Evolutionary conservation across 1,140 invertebrate species (phyloP).

Genomic region (Scylla paramamosain): DNA sequence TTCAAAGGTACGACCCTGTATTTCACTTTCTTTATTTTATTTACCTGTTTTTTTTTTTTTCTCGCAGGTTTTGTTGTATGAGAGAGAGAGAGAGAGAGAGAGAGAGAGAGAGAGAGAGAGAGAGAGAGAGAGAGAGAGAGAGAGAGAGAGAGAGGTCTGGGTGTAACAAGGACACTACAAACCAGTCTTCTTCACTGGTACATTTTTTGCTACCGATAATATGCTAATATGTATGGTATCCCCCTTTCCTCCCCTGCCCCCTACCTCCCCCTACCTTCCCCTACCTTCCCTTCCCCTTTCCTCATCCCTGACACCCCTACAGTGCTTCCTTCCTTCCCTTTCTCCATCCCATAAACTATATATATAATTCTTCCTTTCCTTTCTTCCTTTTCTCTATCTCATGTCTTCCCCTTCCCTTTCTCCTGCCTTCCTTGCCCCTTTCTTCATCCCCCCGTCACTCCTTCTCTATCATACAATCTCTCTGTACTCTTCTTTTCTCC

Average conservation of each 20-base stretch:
- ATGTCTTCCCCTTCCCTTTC: neutral
- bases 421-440: neutral
- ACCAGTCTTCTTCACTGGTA: neutral
- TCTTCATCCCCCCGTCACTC: neutral
- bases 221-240: conserved; percentile 15
- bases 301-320: too few species aligned
- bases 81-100: conserved; percentile 53
- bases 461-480: neutral
- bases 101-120: neutral
- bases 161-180: neutral
- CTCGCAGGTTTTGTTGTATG: too few species aligned
- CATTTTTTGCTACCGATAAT: conserved; percentile 3
- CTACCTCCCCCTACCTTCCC: neutral
- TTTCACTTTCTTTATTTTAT: neutral
- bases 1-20: neutral
- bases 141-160: neutral
- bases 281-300: neutral
- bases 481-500: too few species aligned
- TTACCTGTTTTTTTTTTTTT: neutral
- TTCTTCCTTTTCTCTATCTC: neutral
- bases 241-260: neutral
- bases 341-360: neutral
- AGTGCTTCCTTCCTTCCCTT: neutral
- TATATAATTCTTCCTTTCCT: neutral
- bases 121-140: neutral